Evolutionary conservation across 1,140 invertebrate genomes (phyloP), one percentile per base, ranked within the genome.

Genomic region (Helicoverpa zea): DNA sequence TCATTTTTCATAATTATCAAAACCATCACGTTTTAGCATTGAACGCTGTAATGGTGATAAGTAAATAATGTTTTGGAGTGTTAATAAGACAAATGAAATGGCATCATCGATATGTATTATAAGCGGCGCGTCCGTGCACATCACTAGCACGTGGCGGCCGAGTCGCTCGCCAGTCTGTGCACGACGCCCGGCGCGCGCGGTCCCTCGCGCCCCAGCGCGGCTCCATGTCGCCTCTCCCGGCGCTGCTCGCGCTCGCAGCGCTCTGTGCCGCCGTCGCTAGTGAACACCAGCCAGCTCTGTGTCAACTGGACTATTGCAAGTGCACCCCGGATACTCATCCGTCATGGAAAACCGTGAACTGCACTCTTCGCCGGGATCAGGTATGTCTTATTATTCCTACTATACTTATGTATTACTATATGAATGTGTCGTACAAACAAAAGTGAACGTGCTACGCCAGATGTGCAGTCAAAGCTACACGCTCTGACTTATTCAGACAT

Each of bases 331-430:
- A 94, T 49, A 93, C 94, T 52, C 95, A 96, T 68, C 95, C 92
- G 4, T 88, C 92, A 47, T 97, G 96, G 96, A 95, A 96, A 83
- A 96, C 93, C 83, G 95, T 97, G 85, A 97, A 96, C 92, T 97
- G 97, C 88, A 95, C 96, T 81, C 96, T 97, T 84, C 91, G 95
- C 61, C 87, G 92, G 54, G 87, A 95, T 87, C 96, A 97, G 96
- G 97, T 81, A 82, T 72, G 73, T 84, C 81, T 79, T 35, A 68
- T 66, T 77, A 35, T 29, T 52, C 29, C 61, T 43, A 43, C 35
- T 43, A 43, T 43, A 43, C 9, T 43, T 43, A 43, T 43, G 9
- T 43, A 23, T 43, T 9, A 9, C 5, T 43, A 43, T 43, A 43
- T 54, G 18, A 75, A 35, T 43, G 59, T 59, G 64, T 30, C 70